phyloP scores from a whole-genome alignment of 2,113 vertebrate genomes.

The Toxotes chatareus region DNA sequence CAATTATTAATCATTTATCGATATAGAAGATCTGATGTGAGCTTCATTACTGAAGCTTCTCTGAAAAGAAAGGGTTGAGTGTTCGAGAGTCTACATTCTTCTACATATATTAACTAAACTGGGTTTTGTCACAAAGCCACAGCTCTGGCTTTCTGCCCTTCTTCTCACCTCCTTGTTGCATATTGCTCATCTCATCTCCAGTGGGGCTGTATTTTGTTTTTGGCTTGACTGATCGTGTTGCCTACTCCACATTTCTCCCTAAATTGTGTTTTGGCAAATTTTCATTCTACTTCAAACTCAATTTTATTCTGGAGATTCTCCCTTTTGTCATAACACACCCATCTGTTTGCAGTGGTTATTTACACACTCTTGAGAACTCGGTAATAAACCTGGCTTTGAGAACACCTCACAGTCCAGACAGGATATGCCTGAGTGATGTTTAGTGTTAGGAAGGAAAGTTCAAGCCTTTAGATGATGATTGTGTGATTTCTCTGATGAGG shows the following conservation, averaged over 20 bases:
- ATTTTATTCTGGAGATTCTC: background rate
- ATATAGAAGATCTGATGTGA: no score
- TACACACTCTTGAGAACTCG: background rate
- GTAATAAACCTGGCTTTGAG: background rate
- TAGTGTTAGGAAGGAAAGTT: conserved; percentile 4
- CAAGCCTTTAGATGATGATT: background rate
- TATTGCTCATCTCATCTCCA: background rate
- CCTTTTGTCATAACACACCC: background rate
- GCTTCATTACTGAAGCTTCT: no score
- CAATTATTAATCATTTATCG: no score
- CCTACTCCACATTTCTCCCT: background rate
- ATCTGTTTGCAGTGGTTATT: conserved; percentile 3
- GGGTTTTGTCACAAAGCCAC: no score
- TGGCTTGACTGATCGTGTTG: background rate
- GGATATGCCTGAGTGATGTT: conserved; percentile 7
- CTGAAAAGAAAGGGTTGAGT: no score
- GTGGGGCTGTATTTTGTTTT: background rate
- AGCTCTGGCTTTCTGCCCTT: background rate
- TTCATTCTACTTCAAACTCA: conserved; percentile 7
- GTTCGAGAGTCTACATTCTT: no score
- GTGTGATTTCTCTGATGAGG: background rate
- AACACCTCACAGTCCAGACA: background rate
- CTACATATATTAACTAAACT: no score
- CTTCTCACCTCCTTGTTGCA: background rate
- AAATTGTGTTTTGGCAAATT: background rate